Evolutionary conservation across 2,797 vertebrate species (phyloP).

Genomic region (Percopsis omiscomaycus): DNA sequence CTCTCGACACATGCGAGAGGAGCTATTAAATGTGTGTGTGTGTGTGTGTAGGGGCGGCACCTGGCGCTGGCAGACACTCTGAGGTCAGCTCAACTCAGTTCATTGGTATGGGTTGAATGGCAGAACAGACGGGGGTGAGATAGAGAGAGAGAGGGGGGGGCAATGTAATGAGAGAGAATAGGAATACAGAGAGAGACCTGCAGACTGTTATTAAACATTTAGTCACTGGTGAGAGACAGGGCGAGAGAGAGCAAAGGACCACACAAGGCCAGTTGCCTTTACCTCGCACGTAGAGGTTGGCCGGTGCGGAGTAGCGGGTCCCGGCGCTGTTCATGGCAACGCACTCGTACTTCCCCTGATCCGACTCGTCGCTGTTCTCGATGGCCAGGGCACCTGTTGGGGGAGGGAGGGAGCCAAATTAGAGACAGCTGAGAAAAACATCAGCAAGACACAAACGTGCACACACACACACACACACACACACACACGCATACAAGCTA

Average conservation of each 20-base stretch:
- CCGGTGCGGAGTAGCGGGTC: constrained; percentile 79
- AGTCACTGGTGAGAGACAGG: background rate
- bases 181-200: constrained; percentile 5
- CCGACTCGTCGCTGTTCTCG: constrained; percentile 81
- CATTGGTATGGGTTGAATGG: constrained; percentile 36
- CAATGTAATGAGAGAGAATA: constrained; percentile 8
- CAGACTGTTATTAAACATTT: background rate
- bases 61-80: constrained; percentile 59
- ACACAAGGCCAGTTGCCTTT: constrained; percentile 42
- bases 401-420: constrained; percentile 53
- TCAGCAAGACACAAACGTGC: no score
- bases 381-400: constrained; percentile 78
- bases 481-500: no score
- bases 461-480: no score
- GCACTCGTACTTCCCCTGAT: constrained; percentile 83
- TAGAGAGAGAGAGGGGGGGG: constrained; percentile 8
- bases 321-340: constrained; percentile 81
- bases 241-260: no score
- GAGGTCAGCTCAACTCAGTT: constrained; percentile 53
- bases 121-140: background rate
- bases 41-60: constrained; percentile 48
- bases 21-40: constrained; percentile 35
- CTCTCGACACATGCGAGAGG: constrained; percentile 36
- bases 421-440: constrained; percentile 53
- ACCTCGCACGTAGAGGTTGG: constrained; percentile 83